These are phyloP conservation scores for Conopomorpha cramerella DNA, from an alignment of 1,140 invertebrate genomes.

Conservation along the genomic window DNA sequence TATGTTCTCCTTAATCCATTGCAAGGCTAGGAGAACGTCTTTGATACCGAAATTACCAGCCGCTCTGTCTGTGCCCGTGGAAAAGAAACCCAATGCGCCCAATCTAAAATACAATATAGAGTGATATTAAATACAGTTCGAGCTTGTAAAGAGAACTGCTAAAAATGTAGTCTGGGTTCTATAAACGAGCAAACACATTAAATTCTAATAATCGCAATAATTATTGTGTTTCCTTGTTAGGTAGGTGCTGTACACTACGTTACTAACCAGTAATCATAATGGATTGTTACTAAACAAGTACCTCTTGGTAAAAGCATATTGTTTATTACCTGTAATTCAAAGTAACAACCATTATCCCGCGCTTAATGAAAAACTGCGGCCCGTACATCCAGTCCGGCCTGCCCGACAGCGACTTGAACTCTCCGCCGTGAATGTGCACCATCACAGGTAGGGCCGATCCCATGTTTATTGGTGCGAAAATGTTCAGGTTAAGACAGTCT, in stretches of 20 bases:
- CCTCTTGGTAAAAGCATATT: too few species aligned
- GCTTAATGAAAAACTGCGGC: slow-evolving; percentile 13
- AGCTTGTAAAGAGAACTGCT: too few species aligned
- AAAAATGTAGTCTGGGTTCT: too few species aligned
- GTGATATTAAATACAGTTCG: too few species aligned
- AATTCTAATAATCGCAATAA: too few species aligned
- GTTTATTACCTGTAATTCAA: slow-evolving; percentile 17
- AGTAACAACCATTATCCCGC: slow-evolving; percentile 10
- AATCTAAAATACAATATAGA: slow-evolving; percentile 37
- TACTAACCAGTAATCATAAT: too few species aligned
- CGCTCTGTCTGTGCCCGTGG: slow-evolving; percentile 60
- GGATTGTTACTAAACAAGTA: too few species aligned
- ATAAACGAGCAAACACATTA: too few species aligned
- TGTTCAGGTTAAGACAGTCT: slow-evolving; percentile 15
- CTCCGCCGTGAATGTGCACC: slow-evolving; percentile 13
- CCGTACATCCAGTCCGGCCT: slow-evolving; percentile 10
- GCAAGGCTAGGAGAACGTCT: slow-evolving; percentile 69
- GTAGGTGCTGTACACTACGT: too few species aligned
- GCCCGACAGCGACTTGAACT: slow-evolving; percentile 7
- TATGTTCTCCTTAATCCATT: slow-evolving; percentile 75
- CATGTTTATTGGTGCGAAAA: slow-evolving; percentile 10
- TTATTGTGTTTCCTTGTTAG: too few species aligned
- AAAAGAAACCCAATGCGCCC: slow-evolving; percentile 70
- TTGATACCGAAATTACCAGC: slow-evolving; percentile 73
- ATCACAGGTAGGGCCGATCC: slow-evolving; percentile 6